Base-by-base conservation (phyloP, 2,797 vertebrate genomes). In the Eremophila alpestris region DNA sequence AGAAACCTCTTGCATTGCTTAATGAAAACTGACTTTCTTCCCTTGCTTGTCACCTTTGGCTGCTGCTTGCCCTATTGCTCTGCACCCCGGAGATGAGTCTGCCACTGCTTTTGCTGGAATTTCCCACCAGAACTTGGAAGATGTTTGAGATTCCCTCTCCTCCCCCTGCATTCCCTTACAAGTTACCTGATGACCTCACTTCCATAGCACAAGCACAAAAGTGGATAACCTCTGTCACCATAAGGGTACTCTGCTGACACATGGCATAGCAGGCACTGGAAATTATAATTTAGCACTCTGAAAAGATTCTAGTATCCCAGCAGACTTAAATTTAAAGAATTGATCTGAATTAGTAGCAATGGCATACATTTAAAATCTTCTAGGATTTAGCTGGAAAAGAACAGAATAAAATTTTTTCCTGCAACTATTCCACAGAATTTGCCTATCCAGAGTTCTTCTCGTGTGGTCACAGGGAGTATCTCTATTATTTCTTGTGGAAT, bases 171-270 rank as follows among this genome's bases (percentile, higher is more conserved):
- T 10, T 7, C 54, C 48, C 46, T 34, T 30, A 24, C 0, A 2
- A 0, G 0, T 70, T 56, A 46, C 30, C 19, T 59, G 32, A 30
- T 49, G n/a, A 22, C 0, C 1, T 36, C 2, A 24, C 20, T 67
- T 83, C n/a, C 40, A 16, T 29, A 62, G 60, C 1, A 1, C 11
- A 70, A 9, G 7, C 21, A 22, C 7, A 20, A 30, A 74, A 17
- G 36, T 0, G 0, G 24, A 30, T 46, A 55, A 38, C 11, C 26
- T 79, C 30, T 59, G 51, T 51, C 40, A 59, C 18, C 45, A 32
- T 17, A n/a, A 54, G 27, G 36, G 12, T 41, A 69, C 32, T 49
- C 16, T 76, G 41, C 32, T 77, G 43, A 41, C 36, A 77, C 21
- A 5, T n/a, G 36, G 13, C 55, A 65, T 3, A 3, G 18, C 13